These are phyloP conservation scores for Hetaerina titia DNA, from an alignment of 2,888 invertebrate genomes.

Conservation along the genomic window DNA sequence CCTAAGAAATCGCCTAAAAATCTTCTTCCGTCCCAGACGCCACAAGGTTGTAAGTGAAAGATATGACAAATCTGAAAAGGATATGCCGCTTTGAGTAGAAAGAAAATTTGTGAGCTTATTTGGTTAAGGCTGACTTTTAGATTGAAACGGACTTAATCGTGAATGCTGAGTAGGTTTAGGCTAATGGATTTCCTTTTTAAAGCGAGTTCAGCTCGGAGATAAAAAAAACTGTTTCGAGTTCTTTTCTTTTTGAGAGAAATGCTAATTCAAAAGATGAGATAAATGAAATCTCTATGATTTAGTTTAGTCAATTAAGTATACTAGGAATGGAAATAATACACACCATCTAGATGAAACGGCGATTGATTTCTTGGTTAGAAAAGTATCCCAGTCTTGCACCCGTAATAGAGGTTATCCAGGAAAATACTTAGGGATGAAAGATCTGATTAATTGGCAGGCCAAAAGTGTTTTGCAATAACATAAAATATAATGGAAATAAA, in stretches of 20 bases:
- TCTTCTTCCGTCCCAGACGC: neutral
- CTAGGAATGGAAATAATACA: no score
- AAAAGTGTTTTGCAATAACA: no score
- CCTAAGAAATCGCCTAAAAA: neutral
- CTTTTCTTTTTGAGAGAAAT: no score
- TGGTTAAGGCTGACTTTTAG: neutral
- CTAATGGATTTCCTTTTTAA: neutral
- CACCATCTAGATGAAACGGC: no score
- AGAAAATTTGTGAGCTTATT: neutral
- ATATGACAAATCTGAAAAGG: conserved; percentile 39
- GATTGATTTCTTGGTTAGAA: no score
- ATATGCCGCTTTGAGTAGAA: neutral
- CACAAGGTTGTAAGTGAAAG: neutral
- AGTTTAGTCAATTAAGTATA: no score
- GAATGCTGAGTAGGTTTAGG: neutral
- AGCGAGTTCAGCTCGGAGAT: neutral
- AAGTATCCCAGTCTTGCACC: no score
- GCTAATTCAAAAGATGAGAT: no score
- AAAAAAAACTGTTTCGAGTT: neutral
- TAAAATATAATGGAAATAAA: no score
- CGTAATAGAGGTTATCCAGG: neutral
- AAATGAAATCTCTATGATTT: no score
- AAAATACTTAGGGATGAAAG: no score
- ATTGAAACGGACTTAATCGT: conserved; percentile 17
- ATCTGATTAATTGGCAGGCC: no score